phyloP scores from a whole-genome alignment of 2,113 vertebrate species.

The human (Homo sapiens) region DNA sequence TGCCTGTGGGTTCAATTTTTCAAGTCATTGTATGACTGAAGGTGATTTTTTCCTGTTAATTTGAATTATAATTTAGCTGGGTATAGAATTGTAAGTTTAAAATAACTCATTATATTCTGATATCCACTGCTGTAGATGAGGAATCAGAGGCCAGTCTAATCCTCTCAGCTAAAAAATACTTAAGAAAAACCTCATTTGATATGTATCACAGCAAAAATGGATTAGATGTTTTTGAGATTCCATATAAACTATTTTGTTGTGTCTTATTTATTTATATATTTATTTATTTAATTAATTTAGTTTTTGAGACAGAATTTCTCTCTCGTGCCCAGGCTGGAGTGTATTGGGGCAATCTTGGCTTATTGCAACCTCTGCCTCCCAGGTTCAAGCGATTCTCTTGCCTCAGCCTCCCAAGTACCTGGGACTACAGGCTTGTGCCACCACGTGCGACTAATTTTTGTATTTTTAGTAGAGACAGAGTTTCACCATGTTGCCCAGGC shows the following conservation, averaged over 20 bases:
- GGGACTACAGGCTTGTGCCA: too few species aligned
- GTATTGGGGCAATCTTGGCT: too few species aligned
- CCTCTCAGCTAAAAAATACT: neutral
- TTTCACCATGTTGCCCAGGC: too few species aligned
- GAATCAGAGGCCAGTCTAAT: neutral
- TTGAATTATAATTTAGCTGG: constrained; percentile 7
- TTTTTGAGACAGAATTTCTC: too few species aligned
- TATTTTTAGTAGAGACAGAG: neutral
- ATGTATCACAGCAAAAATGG: neutral
- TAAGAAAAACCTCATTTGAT: neutral
- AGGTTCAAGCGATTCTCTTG: too few species aligned
- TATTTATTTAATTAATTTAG: too few species aligned
- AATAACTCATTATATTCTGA: constrained; percentile 3
- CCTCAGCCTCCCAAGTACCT: too few species aligned
- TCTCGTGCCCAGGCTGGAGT: too few species aligned
- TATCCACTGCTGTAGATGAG: neutral
- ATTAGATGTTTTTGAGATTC: neutral
- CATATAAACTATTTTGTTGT: neutral
- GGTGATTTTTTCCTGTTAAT: neutral
- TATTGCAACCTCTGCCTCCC: too few species aligned
- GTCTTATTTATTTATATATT: neutral
- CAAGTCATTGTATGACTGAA: neutral
- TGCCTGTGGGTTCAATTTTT: neutral
- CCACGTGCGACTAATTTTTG: too few species aligned
- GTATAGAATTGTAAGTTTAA: neutral